Evolutionary conservation across 2,113 vertebrate species (phyloP).

Genomic region (Paedocypris sp.): DNA sequence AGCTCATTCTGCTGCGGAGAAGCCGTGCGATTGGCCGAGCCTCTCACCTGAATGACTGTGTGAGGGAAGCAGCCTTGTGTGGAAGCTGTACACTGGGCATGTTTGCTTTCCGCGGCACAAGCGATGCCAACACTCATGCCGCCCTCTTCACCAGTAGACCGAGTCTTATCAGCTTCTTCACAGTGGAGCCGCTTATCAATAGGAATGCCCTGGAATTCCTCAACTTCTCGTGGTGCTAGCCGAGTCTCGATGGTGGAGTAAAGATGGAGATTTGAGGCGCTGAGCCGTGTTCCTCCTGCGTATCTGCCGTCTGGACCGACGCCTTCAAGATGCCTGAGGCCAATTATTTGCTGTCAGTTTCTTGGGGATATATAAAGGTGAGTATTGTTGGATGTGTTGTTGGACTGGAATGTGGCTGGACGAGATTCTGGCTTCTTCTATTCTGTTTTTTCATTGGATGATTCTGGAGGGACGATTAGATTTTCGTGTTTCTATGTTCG

Average conservation of each 20-base stretch:
- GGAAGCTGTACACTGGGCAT: slow-evolving; percentile 68
- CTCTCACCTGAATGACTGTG: slow-evolving; percentile 61
- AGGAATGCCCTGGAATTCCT: slow-evolving; percentile 15
- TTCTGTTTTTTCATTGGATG: not conserved
- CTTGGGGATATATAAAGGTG: slow-evolving; percentile 99
- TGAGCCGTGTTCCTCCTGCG: not conserved
- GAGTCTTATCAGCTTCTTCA: not conserved
- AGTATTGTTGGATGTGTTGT: slow-evolving; percentile 36
- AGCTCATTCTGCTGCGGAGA: slow-evolving; percentile 41
- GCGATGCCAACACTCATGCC: slow-evolving; percentile 35
- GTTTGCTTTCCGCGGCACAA: slow-evolving; percentile 62
- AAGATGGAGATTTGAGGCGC: not conserved
- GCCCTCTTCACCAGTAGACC: not conserved
- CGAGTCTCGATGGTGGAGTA: not conserved
- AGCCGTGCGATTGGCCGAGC: slow-evolving; percentile 62
- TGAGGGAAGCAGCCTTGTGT: slow-evolving; percentile 73
- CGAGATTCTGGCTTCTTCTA: not conserved
- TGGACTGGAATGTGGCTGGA: not conserved
- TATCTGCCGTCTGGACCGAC: slow-evolving; percentile 32
- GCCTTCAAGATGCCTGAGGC: slow-evolving; percentile 84
- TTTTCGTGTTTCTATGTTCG: no score
- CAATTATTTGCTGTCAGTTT: slow-evolving; percentile 92
- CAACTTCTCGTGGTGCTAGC: not conserved
- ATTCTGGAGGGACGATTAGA: no score
- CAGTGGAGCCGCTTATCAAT: not conserved